phyloP scores from a whole-genome alignment of 2,113 vertebrate genomes.

The Cinclus mexicanus region DNA sequence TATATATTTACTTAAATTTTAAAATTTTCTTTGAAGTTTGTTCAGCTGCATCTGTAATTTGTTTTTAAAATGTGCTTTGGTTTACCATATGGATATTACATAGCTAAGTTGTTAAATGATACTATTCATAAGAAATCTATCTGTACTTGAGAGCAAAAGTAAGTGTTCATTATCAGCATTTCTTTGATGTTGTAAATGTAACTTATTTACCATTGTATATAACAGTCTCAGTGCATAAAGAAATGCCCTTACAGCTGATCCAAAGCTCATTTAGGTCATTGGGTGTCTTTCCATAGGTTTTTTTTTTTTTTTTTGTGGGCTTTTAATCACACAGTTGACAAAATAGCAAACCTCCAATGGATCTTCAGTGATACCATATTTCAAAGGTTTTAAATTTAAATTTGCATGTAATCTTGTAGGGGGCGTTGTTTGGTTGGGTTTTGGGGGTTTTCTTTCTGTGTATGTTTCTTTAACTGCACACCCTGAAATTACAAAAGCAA shows the following conservation, averaged over 20 bases:
- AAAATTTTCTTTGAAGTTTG: neutral
- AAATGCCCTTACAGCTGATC: constrained; percentile 42
- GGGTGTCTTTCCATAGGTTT: neutral
- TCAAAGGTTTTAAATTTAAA: neutral
- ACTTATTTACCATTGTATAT: neutral
- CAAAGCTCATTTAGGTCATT: constrained; percentile 2
- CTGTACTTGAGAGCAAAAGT: neutral
- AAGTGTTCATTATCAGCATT: constrained; percentile 1
- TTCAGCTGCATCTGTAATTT: neutral
- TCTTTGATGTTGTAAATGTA: neutral
- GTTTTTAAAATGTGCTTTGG: neutral
- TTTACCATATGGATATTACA: neutral
- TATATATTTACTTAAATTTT: neutral
- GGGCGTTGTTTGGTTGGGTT: neutral
- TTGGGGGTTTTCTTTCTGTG: neutral
- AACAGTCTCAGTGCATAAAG: neutral
- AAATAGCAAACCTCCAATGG: neutral
- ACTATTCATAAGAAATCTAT: neutral
- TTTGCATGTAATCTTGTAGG: neutral
- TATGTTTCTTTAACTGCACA: neutral
- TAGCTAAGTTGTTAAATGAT: neutral
- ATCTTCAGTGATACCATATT: neutral
- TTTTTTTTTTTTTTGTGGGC: neutral
- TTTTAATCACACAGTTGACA: neutral
- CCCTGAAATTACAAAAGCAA: neutral